Conservation (phyloP, 1,140 invertebrate species). For the Nasonia giraulti region DNA sequence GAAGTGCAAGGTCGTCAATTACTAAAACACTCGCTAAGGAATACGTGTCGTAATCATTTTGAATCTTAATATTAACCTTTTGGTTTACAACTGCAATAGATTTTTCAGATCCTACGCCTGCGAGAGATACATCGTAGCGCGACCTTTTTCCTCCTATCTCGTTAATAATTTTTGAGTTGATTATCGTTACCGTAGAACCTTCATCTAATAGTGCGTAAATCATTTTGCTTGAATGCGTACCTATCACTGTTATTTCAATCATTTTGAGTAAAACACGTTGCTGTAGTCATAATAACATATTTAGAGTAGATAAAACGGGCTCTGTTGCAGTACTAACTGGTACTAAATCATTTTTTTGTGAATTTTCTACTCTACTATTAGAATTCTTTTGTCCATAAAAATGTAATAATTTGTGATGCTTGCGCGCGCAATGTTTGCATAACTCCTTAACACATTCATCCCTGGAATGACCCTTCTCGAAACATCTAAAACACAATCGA, state of each 20-base stretch:
- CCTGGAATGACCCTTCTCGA: not conserved
- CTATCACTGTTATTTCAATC: not conserved
- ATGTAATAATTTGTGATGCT: not conserved
- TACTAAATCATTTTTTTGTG: too few relatives aligned
- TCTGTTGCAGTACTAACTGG: not conserved
- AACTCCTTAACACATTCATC: not conserved
- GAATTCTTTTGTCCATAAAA: not conserved
- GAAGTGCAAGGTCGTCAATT: not conserved
- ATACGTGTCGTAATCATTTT: too few relatives aligned
- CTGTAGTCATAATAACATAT: not conserved
- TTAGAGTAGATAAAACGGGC: not conserved
- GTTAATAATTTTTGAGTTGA: not conserved
- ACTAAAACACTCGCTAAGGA: not conserved
- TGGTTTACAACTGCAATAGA: too few relatives aligned
- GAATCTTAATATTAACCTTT: too few relatives aligned
- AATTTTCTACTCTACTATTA: not conserved
- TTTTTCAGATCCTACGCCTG: too few relatives aligned
- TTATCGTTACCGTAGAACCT: not conserved
- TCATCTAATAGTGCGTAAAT: not conserved
- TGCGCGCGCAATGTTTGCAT: not conserved
- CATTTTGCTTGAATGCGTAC: not conserved
- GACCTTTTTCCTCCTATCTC: not conserved
- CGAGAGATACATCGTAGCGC: too few relatives aligned
- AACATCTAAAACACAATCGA: not conserved
- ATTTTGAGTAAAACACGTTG: not conserved